Conservation (phyloP, 2,888 invertebrate species). For the Tenthredo notha region DNA sequence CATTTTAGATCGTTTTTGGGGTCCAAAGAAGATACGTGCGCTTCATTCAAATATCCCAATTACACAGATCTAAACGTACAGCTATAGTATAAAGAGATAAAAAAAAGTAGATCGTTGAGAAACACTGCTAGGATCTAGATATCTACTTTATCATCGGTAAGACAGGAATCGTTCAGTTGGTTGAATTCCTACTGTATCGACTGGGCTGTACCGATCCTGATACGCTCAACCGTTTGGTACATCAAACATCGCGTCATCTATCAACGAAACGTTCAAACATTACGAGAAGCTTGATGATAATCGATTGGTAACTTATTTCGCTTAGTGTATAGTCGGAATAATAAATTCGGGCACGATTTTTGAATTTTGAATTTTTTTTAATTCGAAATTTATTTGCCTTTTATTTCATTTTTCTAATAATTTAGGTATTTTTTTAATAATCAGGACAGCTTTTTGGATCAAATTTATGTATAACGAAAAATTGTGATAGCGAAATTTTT, state of each 20-base stretch:
- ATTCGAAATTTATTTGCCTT: not conserved
- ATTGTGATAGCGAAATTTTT: not conserved
- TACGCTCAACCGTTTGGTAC: not conserved
- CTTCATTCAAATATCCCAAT: conserved; percentile 65
- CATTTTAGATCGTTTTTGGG: conserved; percentile 57
- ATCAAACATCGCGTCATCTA: not conserved
- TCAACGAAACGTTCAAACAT: not conserved
- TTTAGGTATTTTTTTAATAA: not conserved
- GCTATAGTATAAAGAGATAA: not conserved
- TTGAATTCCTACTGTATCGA: not conserved
- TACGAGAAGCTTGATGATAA: not conserved
- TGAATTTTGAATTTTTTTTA: not conserved
- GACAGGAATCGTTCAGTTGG: not conserved
- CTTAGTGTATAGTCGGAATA: not conserved
- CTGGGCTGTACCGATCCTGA: not conserved
- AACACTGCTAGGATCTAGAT: not conserved
- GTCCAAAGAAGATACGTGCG: conserved; percentile 67
- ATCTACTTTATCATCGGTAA: conserved; percentile 22
- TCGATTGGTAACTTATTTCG: not conserved
- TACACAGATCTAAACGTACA: conserved; percentile 47
- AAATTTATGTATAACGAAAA: not conserved
- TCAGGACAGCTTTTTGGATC: not conserved
- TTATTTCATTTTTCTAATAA: not conserved
- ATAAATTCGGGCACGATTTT: not conserved
- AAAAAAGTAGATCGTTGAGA: not conserved